These are phyloP conservation scores for Brachyopa scutellaris DNA, from an alignment of 2,888 invertebrate species.

Conservation along the genomic window DNA sequence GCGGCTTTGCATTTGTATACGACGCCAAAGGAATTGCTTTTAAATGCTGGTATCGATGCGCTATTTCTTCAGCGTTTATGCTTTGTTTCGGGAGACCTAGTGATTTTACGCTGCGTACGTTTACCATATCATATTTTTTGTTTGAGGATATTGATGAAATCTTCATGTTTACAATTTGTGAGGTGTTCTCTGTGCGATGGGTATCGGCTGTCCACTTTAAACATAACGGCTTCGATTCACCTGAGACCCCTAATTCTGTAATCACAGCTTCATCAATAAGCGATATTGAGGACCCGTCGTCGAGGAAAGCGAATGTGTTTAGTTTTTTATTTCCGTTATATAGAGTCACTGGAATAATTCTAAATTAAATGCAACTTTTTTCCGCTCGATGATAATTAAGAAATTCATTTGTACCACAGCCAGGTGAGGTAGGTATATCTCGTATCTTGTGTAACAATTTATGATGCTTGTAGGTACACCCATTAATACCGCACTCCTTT, in stretches of 20 bases:
- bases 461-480: constrained; percentile 23
- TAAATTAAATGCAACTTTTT: constrained; percentile 28
- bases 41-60: neutral
- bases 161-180: neutral
- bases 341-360: constrained; percentile 56
- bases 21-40: neutral
- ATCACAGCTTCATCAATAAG: constrained; percentile 62
- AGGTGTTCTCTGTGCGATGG: neutral
- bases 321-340: constrained; percentile 39
- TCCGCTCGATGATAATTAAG: constrained; percentile 12
- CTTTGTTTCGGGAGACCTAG: neutral
- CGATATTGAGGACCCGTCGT: constrained; percentile 68
- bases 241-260: constrained; percentile 34
- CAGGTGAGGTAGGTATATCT: neutral
- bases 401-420: neutral
- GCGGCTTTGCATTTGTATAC: constrained; percentile 6
- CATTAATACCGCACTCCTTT: constrained; percentile 4
- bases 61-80: neutral
- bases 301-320: constrained; percentile 66
- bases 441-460: constrained; percentile 14
- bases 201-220: constrained; percentile 61
- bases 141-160: neutral
- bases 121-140: neutral
- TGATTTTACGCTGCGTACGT: neutral
- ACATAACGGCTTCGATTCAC: constrained; percentile 54